Base-by-base conservation (phyloP, 2,797 vertebrate genomes). In the Gymnoscopelus braueri region DNA sequence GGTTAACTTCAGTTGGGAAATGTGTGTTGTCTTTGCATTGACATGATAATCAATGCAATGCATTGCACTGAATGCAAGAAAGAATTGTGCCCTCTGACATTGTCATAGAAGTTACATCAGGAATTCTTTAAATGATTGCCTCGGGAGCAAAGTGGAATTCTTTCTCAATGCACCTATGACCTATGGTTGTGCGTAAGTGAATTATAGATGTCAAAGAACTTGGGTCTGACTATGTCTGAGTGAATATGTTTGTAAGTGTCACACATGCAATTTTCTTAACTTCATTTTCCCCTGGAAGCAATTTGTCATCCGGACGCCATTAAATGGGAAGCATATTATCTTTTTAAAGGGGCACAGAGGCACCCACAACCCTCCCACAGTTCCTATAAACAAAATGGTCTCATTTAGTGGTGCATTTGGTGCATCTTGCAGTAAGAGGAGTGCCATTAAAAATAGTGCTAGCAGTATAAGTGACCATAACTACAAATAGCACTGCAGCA, bases 271-370 rank as follows among this genome's bases (percentile, higher is more conserved):
- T 92, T 92, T 92, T 89, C 89, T 85, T 81, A 87, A 87, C 85
- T 91, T 90, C 64, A 86, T 89, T 92, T 90, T 87, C 82, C 87
- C 88, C 89, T 93, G 93, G 92, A 93, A 93, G 90, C 86, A 93
- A 94, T 94, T 94, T 94, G 92, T 94, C 92, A 94, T 91, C 89
- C 92, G 83, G 90, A 92, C 90, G 90, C 89, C 87, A 92, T 94
- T 94, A 94, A 94, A 94, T 84, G 85, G 87, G 83, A 88, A 90
- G 90, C 89, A 87, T 89, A 94, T 93, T 93, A 93, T 94, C 91
- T 92, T 94, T 94, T 93, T 92, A 93, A 93, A 92, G 92, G 91
- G 89, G 89, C 91, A 85, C 86, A 84, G 88, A 93, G 82, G 88
- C 89, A 89, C 91, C 93, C 92, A 85, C 92, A 93, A 90, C 78